A percentile compares a stretch with the other conserved stretches of the same genome.
Evolutionary conservation across 1,140 invertebrate species (phyloP).

Genomic region (Ips typographus): DNA sequence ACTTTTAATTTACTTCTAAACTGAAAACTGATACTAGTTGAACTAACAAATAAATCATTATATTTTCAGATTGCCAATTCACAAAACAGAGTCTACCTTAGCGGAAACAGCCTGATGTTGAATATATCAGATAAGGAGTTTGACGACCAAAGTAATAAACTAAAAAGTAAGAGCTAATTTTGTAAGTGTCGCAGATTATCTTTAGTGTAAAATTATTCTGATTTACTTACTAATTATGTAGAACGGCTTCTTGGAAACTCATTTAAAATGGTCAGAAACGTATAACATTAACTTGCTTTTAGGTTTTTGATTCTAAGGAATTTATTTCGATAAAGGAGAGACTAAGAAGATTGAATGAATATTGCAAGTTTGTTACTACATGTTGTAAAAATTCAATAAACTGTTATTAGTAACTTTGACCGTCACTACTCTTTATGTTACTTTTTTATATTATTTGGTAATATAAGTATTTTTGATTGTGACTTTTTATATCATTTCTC

Average conservation of each 20-base stretch:
- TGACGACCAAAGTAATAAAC: constrained; percentile 82
- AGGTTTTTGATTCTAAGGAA: constrained; percentile 17
- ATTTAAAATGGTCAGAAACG: background rate
- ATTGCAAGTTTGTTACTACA: constrained; percentile 29
- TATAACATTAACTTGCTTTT: constrained; percentile 11
- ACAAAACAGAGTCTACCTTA: constrained; percentile 94
- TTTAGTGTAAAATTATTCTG: background rate
- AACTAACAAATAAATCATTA: background rate
- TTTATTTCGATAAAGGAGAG: too few relatives aligned
- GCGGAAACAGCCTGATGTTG: constrained; percentile 91
- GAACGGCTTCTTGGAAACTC: background rate
- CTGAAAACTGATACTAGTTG: constrained; percentile 1
- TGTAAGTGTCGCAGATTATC: background rate
- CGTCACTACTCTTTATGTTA: background rate
- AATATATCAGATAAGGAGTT: constrained; percentile 95
- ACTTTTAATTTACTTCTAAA: background rate
- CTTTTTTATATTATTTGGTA: constrained; percentile 1
- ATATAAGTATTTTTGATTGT: background rate
- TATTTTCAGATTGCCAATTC: constrained; percentile 81
- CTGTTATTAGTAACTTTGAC: constrained; percentile 14
- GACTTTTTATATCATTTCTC: background rate
- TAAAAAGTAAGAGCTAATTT: constrained; percentile 73
- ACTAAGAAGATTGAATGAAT: background rate
- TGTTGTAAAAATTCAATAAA: constrained; percentile 34
- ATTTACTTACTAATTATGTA: background rate